These are phyloP conservation scores for Bactericera cockerelli DNA, from an alignment of 1,140 invertebrate genomes.

Conservation along the genomic window DNA sequence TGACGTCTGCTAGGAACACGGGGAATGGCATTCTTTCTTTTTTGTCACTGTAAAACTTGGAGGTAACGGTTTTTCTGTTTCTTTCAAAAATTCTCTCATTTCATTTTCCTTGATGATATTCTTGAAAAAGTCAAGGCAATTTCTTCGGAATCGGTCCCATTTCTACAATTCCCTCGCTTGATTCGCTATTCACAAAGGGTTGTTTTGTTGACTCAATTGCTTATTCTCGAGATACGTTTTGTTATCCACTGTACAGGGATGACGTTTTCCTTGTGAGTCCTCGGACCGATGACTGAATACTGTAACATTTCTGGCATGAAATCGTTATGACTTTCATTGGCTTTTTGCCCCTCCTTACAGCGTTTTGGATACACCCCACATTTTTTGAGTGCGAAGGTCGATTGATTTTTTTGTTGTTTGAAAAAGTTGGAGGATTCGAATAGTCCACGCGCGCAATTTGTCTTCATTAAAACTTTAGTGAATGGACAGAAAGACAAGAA, in stretches of 20 bases:
- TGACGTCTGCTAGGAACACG: constrained; percentile 1
- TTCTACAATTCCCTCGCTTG: constrained; percentile 26
- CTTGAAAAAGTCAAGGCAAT: constrained; percentile 41
- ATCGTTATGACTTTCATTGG: background rate
- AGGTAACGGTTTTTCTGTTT: constrained; percentile 13
- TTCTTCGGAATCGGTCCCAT: constrained; percentile 33
- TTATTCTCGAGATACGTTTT: background rate
- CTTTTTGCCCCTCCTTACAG: background rate
- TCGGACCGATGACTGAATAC: background rate
- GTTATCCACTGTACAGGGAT: background rate
- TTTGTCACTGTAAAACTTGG: background rate
- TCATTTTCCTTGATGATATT: constrained; percentile 34
- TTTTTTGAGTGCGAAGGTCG: background rate
- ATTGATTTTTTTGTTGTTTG: background rate
- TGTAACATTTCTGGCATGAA: background rate
- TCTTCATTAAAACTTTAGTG: background rate
- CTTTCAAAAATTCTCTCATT: constrained; percentile 13
- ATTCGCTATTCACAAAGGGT: background rate
- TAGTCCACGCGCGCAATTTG: background rate
- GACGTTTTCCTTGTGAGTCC: background rate
- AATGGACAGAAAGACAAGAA: background rate
- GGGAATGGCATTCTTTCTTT: background rate
- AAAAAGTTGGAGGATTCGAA: background rate
- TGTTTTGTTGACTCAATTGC: background rate
- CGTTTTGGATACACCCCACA: background rate